Evolutionary conservation across 2,888 invertebrate species (phyloP).

Genomic region (Ophraella communa): DNA sequence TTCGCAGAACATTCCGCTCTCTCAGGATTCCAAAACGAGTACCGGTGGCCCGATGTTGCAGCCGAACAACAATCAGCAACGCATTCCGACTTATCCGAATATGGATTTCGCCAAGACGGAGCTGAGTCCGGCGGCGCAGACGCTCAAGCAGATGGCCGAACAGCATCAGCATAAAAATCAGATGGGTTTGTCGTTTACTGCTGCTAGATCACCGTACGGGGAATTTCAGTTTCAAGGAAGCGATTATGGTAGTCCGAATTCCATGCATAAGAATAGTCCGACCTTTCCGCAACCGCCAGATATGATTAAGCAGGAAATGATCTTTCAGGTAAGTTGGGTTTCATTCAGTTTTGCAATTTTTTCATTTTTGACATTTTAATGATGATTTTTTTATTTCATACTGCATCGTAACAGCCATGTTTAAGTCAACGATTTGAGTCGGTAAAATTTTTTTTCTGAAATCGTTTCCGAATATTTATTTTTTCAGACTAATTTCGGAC

Average conservation of each 20-base stretch:
- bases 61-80: conserved; percentile 42
- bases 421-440: no score
- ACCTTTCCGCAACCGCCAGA: conserved; percentile 61
- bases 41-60: conserved; percentile 53
- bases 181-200: conserved; percentile 67
- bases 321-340: conserved; percentile 53
- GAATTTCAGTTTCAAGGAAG: conserved; percentile 66
- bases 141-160: conserved; percentile 95
- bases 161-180: conserved; percentile 90
- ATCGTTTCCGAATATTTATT: no score
- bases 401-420: no score
- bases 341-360: no score
- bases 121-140: conserved; percentile 91
- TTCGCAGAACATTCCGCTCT: conserved; percentile 27
- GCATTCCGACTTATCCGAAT: conserved; percentile 52
- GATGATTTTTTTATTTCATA: no score
- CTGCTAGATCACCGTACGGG: conserved; percentile 66
- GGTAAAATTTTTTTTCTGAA: no score
- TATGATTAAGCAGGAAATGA: conserved; percentile 66
- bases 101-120: conserved; percentile 64
- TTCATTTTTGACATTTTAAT: no score
- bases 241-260: conserved; percentile 61
- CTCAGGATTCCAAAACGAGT: conserved; percentile 44
- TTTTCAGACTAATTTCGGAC: no score
- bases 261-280: conserved; percentile 59